Evolutionary conservation across 2,113 vertebrate species (phyloP).

Genomic region (Thermophis baileyi): DNA sequence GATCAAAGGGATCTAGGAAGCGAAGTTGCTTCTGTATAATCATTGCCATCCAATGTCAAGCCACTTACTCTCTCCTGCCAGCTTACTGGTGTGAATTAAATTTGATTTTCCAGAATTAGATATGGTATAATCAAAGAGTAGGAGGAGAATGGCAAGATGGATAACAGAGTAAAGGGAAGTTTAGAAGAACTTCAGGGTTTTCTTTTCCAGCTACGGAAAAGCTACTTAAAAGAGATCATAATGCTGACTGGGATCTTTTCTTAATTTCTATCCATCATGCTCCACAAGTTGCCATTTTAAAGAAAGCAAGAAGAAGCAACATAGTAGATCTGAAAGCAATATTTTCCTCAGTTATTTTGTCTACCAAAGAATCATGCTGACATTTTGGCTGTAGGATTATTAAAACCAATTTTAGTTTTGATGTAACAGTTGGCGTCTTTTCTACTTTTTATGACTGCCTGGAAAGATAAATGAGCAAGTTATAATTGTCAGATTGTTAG

Average conservation of each 20-base stretch:
- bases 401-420: background rate
- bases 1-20: background rate
- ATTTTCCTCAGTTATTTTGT: background rate
- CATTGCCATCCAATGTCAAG: background rate
- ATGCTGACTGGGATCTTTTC: background rate
- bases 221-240: background rate
- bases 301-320: background rate
- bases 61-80: accelerated
- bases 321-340: background rate
- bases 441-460: background rate
- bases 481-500: background rate
- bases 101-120: background rate
- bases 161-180: background rate
- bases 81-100: background rate
- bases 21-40: accelerated
- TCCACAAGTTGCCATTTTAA: background rate
- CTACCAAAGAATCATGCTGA: background rate
- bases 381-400: background rate
- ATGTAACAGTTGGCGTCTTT: background rate
- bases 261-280: background rate
- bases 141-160: background rate
- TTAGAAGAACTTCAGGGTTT: background rate
- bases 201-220: too few species aligned
- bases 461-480: background rate
- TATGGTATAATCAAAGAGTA: background rate